Evolutionary conservation across 2,797 vertebrate genomes (phyloP), one percentile per base, ranked within the genome.

Genomic region (Chaenodraco wilsoni): DNA sequence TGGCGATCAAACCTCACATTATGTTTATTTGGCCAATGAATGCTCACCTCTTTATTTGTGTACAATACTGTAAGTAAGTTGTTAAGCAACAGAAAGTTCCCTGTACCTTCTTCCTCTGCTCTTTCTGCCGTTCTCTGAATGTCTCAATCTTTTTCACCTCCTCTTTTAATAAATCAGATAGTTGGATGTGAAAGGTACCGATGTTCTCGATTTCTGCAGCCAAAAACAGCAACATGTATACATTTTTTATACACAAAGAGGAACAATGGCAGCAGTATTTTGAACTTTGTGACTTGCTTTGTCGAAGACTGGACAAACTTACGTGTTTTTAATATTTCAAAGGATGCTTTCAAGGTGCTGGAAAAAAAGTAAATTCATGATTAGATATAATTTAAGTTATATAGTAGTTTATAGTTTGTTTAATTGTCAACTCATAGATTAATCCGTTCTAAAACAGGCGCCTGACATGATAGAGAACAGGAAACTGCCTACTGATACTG

Each of bases 121-220:
- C 97, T 91, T 97, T 99, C 89, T 99, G 98, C 16, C 95, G 93
- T 79, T 98, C 98, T 79, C 96, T 92, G 91, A 98, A 99, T 68
- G 95, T 94, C 89, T 99, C 98, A 40, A 99, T 94, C 80, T 95
- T 95, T 89, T 94, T 97, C 72, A 95, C 89, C 87, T 99, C 98
- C 75, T 99, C 97, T 59, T 94, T 96, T 85, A 99, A 82, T 89
- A 94, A 87, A 33, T 92, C 86, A 16, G 96, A 96, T 48, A 99
- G 89, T 61, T 98, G 96, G 88, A 99, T 94, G 75, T 99, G 98
- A 75, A 96, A 93, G 78, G 96, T 96, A 16, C 98, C 98, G 15
- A 97, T 94, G 3, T 90, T 97, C 89, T 99, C 97, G 0, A 96
- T 97, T 92, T 98, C 98, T 99, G 85, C 16, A 37, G 50, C 9